Evolutionary conservation across 1,140 invertebrate genomes (phyloP).

Genomic region (Drosophila elegans): DNA sequence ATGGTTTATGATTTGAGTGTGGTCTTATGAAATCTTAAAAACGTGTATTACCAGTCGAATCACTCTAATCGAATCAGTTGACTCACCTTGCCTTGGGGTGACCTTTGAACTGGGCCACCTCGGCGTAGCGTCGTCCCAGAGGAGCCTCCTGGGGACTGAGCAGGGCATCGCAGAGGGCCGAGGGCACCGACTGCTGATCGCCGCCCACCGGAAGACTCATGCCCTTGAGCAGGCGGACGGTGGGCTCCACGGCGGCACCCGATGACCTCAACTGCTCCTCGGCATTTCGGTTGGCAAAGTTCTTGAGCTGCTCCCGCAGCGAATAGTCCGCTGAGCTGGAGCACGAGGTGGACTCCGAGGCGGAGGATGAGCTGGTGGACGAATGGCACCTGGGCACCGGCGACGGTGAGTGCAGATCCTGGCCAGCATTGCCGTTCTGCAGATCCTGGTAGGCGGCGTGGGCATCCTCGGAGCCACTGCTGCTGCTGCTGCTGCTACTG

Average conservation of each 20-base stretch:
- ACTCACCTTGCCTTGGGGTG: conserved; percentile 75
- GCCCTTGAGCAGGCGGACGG: conserved; percentile 40
- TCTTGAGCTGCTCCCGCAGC: conserved; percentile 76
- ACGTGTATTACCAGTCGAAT: background rate
- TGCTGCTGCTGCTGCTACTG: conserved; percentile 14
- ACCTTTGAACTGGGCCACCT: conserved; percentile 81
- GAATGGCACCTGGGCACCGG: conserved; percentile 51
- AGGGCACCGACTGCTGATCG: conserved; percentile 12
- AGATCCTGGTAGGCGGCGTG: conserved; percentile 79
- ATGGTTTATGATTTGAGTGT: no score
- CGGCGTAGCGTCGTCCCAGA: conserved; percentile 81
- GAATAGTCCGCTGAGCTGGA: conserved; percentile 76
- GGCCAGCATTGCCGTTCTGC: conserved; percentile 71
- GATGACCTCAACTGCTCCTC: conserved; percentile 42
- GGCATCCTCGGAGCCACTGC: conserved; percentile 65
- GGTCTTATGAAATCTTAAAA: no score
- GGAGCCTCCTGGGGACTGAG: conserved; percentile 84
- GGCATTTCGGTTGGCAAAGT: conserved; percentile 61
- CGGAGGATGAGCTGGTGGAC: conserved; percentile 26
- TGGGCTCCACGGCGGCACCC: background rate
- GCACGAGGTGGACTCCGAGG: conserved; percentile 61
- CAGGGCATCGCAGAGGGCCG: conserved; percentile 58
- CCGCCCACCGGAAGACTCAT: conserved; percentile 53
- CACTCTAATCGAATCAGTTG: background rate
- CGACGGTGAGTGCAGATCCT: conserved; percentile 21